These are phyloP conservation scores for Thera britannica DNA, from an alignment of 2,888 invertebrate species.

Conservation along the genomic window DNA sequence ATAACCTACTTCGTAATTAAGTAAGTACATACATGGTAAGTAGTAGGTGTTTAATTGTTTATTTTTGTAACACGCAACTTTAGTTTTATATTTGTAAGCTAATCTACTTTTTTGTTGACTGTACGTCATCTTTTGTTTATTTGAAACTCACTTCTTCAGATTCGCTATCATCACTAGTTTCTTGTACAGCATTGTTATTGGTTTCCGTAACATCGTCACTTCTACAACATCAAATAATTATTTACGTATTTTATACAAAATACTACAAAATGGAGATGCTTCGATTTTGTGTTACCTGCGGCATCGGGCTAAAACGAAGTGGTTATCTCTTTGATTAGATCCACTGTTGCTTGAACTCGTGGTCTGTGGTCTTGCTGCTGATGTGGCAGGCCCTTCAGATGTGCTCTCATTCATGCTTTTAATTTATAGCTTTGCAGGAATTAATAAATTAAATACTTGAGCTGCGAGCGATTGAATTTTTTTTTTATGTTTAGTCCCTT, in stretches of 20 bases:
- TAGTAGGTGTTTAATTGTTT: neutral
- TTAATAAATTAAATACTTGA: no score
- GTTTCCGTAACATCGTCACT: constrained; percentile 43
- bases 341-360: constrained; percentile 39
- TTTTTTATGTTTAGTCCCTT: no score
- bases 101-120: neutral
- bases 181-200: constrained; percentile 49
- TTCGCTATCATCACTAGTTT: constrained; percentile 65
- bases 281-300: constrained; percentile 54
- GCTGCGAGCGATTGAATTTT: no score
- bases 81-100: neutral
- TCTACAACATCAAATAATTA: constrained; percentile 43
- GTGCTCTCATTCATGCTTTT: constrained; percentile 44
- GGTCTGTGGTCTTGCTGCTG: constrained; percentile 35
- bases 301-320: constrained; percentile 65
- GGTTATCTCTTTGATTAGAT: constrained; percentile 47
- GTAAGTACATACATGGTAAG: neutral
- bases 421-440: neutral
- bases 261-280: neutral
- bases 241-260: neutral
- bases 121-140: no score
- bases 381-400: constrained; percentile 41
- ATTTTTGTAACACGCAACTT: constrained; percentile 17
- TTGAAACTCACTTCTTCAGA: constrained; percentile 59
- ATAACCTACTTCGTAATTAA: neutral